Percentiles rank a stretch among this genome's conserved stretches.
These are phyloP conservation scores for Amphiprion ocellaris DNA, from an alignment of 2,113 vertebrate genomes.

Conservation along the genomic window DNA sequence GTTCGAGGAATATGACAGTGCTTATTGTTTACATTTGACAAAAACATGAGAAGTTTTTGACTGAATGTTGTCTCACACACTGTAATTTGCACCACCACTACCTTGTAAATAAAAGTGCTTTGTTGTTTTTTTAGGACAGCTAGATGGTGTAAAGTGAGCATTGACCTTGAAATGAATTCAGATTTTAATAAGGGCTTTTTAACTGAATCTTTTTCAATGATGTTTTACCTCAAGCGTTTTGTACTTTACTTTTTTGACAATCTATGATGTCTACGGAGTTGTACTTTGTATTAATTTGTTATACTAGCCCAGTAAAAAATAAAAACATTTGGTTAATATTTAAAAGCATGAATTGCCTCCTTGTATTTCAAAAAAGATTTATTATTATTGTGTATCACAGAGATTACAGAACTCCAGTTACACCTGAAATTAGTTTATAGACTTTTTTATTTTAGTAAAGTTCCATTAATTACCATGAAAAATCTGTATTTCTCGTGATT, in stretches of 20 bases:
- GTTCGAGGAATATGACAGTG: slow-evolving; percentile 49
- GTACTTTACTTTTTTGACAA: slow-evolving; percentile 83
- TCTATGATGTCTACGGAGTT: slow-evolving; percentile 78
- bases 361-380: slow-evolving; percentile 2
- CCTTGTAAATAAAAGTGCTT: slow-evolving; percentile 77
- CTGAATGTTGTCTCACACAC: slow-evolving; percentile 81
- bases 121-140: slow-evolving; percentile 64
- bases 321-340: slow-evolving; percentile 68
- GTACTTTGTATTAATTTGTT: slow-evolving; percentile 84
- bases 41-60: slow-evolving; percentile 70
- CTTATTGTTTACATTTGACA: slow-evolving; percentile 80
- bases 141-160: slow-evolving; percentile 74
- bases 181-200: slow-evolving; percentile 82
- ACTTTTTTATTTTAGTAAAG: no score
- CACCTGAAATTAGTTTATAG: no score
- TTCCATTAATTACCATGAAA: no score
- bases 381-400: no score
- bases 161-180: slow-evolving; percentile 66
- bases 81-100: slow-evolving; percentile 82
- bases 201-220: slow-evolving; percentile 77
- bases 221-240: slow-evolving; percentile 84
- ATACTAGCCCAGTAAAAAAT: slow-evolving; percentile 74
- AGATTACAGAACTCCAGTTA: no score
- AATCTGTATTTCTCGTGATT: no score
- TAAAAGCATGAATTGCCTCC: slow-evolving; percentile 4